Evolutionary conservation across 2,113 vertebrate species (phyloP).

Genomic region (Anser brachyrhynchus): DNA sequence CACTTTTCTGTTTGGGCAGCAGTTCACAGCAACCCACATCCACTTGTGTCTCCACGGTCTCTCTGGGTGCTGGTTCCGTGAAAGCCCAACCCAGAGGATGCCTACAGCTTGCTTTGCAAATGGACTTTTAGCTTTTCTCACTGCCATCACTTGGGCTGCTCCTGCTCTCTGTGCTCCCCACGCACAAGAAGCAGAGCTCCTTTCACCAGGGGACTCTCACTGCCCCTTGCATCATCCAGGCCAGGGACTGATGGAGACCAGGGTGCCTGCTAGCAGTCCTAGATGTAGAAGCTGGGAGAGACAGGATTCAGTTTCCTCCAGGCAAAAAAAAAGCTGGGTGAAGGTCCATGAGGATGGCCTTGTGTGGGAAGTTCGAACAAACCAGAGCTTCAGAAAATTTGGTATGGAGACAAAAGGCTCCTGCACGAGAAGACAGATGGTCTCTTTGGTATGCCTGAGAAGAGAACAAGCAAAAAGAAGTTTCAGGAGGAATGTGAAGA

Average conservation of each 20-base stretch:
- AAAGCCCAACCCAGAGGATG: neutral
- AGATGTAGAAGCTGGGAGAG: neutral
- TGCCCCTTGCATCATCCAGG: neutral
- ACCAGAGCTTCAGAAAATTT: neutral
- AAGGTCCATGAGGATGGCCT: neutral
- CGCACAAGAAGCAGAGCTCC: neutral
- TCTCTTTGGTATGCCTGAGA: neutral
- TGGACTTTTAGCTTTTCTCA: neutral
- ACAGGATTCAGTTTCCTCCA: neutral
- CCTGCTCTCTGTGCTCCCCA: neutral
- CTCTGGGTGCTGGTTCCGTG: rapidly evolving
- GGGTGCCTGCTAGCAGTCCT: neutral
- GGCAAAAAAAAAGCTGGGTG: neutral
- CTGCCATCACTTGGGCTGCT: neutral
- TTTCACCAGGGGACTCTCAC: neutral
- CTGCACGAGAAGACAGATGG: neutral
- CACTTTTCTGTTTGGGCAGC: neutral
- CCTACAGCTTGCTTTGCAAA: neutral
- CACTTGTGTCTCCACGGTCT: neutral
- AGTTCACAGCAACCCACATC: neutral
- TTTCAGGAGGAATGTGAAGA: neutral
- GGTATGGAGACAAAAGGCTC: neutral
- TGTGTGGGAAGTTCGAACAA: neutral
- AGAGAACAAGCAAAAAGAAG: neutral
- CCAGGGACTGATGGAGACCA: neutral